These are phyloP conservation scores for Ecdyonurus torrentis DNA, from an alignment of 2,888 invertebrate species.

Conservation along the genomic window DNA sequence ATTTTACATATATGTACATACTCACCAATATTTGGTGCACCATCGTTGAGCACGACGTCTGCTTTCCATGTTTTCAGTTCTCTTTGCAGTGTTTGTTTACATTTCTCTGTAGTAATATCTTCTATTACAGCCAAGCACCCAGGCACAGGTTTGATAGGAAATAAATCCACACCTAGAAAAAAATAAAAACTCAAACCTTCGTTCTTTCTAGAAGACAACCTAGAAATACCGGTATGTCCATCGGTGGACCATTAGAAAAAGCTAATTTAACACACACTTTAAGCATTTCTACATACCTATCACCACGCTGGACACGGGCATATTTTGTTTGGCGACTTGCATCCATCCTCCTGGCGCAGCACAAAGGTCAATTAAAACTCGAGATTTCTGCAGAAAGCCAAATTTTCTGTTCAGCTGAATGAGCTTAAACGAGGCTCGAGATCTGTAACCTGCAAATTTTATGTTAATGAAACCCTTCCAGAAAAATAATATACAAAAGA, in stretches of 20 bases:
- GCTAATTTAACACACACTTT: neutral
- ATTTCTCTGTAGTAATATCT: constrained; percentile 96
- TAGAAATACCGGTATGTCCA: too few species aligned
- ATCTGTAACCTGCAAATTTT: constrained; percentile 63
- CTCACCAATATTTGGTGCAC: constrained; percentile 85
- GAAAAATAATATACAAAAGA: neutral
- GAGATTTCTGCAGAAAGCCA: constrained; percentile 86
- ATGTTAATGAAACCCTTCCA: neutral
- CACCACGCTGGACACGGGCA: constrained; percentile 91
- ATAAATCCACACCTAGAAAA: constrained; percentile 69
- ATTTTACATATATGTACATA: neutral
- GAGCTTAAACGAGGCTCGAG: constrained; percentile 97
- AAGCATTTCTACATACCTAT: constrained; percentile 35
- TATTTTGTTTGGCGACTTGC: constrained; percentile 94
- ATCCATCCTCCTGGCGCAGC: constrained; percentile 99
- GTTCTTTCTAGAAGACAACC: too few species aligned
- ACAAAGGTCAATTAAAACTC: constrained; percentile 95
- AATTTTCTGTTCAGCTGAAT: constrained; percentile 95
- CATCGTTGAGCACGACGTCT: constrained; percentile 91
- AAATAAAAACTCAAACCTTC: neutral
- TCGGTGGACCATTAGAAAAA: too few species aligned
- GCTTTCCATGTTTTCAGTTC: constrained; percentile 93
- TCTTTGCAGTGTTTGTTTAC: constrained; percentile 57
- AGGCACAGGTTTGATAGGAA: constrained; percentile 77
- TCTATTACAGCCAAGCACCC: constrained; percentile 80